phyloP scores from a whole-genome alignment of 2,888 invertebrate genomes.

The Drosophila pseudotakahashii region DNA sequence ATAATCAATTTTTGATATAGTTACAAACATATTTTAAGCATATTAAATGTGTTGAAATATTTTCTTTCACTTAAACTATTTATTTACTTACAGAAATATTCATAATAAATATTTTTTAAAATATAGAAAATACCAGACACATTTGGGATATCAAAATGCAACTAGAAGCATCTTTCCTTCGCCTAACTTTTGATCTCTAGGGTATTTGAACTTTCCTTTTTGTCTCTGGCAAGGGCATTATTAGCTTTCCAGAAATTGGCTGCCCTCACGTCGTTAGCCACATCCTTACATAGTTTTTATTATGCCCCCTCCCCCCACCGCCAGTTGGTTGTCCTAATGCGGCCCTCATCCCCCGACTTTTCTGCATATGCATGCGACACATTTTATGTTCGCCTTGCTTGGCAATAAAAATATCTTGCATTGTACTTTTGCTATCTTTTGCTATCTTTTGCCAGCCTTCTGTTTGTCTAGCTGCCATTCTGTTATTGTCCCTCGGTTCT shows the following conservation, averaged over 20 bases:
- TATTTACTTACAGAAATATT: too few relatives aligned
- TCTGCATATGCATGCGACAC: slow-evolving; percentile 68
- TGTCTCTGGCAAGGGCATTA: slow-evolving; percentile 43
- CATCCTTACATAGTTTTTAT: slow-evolving; percentile 76
- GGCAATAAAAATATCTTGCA: slow-evolving; percentile 74
- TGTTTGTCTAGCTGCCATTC: slow-evolving; percentile 45
- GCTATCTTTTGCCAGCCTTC: slow-evolving; percentile 46
- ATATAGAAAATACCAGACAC: too few relatives aligned
- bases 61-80: too few relatives aligned
- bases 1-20: too few relatives aligned
- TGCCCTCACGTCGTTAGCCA: slow-evolving; percentile 68
- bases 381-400: slow-evolving; percentile 69
- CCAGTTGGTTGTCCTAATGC: slow-evolving; percentile 48
- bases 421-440: slow-evolving; percentile 69
- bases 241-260: slow-evolving; percentile 52
- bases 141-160: not conserved
- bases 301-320: slow-evolving; percentile 41
- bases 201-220: slow-evolving; percentile 38
- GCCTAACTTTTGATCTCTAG: slow-evolving; percentile 10
- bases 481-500: slow-evolving; percentile 19
- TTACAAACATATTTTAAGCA: too few relatives aligned
- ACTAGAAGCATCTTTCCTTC: not conserved
- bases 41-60: too few relatives aligned
- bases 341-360: slow-evolving; percentile 14
- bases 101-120: too few relatives aligned